These are phyloP conservation scores for Alfaro cultratus DNA, from an alignment of 2,797 vertebrate genomes.

Conservation along the genomic window DNA sequence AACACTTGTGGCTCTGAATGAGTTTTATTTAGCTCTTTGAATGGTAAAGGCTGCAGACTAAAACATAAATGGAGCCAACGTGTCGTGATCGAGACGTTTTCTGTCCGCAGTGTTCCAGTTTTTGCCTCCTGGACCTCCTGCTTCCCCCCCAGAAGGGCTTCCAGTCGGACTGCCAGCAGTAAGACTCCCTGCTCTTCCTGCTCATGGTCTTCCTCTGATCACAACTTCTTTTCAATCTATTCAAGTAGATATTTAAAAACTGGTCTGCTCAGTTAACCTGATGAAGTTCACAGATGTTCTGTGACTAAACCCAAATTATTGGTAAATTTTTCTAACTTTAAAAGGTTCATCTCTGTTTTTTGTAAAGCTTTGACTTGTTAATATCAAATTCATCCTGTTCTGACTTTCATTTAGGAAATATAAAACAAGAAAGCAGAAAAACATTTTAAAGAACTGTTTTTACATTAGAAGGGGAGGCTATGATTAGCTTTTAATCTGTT, in stretches of 20 bases:
- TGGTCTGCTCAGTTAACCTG: background rate
- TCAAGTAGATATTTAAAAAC: constrained; percentile 10
- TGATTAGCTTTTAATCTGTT: background rate
- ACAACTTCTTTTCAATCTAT: background rate
- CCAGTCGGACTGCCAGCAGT: constrained; percentile 65
- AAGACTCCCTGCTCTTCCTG: constrained; percentile 11
- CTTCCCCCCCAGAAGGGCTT: constrained; percentile 62
- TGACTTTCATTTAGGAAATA: background rate
- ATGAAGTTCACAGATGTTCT: background rate
- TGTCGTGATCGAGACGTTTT: constrained; percentile 39
- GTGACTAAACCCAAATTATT: background rate
- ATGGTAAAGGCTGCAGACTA: background rate
- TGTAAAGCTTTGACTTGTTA: background rate
- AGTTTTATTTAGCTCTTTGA: too few relatives aligned
- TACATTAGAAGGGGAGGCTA: background rate
- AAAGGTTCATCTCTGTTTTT: background rate
- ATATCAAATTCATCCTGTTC: background rate
- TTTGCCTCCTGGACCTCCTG: constrained; percentile 56
- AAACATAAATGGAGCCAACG: constrained; percentile 4
- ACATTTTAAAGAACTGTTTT: background rate
- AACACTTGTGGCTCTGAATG: too few relatives aligned
- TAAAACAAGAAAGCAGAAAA: background rate
- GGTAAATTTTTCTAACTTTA: background rate
- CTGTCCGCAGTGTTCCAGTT: constrained; percentile 67
- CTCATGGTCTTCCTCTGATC: background rate